Evolutionary conservation across 2,113 vertebrate genomes (phyloP).

Genomic region (Albula glossodonta): DNA sequence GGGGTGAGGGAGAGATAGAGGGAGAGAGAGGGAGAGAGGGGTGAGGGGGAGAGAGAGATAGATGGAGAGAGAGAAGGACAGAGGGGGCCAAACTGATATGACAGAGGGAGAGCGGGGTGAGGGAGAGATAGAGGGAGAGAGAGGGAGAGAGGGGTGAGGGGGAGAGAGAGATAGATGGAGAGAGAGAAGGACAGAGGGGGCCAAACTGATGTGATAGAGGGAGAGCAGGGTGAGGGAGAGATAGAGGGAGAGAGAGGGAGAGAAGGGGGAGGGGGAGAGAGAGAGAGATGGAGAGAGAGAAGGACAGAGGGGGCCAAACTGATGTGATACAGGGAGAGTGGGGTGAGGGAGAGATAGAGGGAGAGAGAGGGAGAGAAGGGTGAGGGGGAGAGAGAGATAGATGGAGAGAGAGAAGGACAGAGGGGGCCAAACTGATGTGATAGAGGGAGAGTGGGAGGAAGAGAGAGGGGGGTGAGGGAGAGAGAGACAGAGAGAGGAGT

Average conservation of each 20-base stretch:
- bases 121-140: not conserved
- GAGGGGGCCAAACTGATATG: too few relatives aligned
- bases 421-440: too few relatives aligned
- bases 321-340: not conserved
- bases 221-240: not conserved
- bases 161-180: not conserved
- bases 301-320: not conserved
- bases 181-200: not conserved
- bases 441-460: too few relatives aligned
- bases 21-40: not conserved
- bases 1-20: not conserved
- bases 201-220: too few relatives aligned
- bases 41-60: not conserved
- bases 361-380: not conserved
- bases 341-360: not conserved
- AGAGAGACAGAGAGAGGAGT: not conserved
- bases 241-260: constrained; percentile 1
- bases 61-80: not conserved
- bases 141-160: not conserved
- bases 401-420: too few relatives aligned
- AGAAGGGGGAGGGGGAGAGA: not conserved
- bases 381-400: too few relatives aligned
- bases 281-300: not conserved
- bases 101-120: not conserved
- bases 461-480: not conserved